Evolutionary conservation across 2,797 vertebrate species (phyloP), one percentile per base, ranked within the genome.

Genomic region (Neosilurus hyrtlii): DNA sequence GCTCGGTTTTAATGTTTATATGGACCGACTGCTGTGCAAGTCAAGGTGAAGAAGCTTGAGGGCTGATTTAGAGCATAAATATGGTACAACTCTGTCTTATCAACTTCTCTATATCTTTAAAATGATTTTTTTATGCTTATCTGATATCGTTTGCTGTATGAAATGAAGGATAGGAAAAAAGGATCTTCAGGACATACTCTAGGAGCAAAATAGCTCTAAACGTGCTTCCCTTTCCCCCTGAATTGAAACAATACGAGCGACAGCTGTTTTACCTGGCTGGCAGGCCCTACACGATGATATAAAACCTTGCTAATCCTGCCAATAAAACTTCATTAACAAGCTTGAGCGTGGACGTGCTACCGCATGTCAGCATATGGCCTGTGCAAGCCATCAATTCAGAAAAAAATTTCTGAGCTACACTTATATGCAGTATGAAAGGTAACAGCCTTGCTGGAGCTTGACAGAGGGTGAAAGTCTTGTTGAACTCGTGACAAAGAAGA

Each of bases 281-380:
- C 89, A 90, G 91, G 90, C 91, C 88, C 89, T 85, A 88, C 85
- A n/a, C 66, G 85, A 89, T 89, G 90, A 91, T 94, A 94, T 94
- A 93, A 95, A 81, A 91, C 87, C 90, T 88, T 86, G 89, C 89
- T 94, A 92, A 93, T 92, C 90, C 90, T 92, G 90, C 91, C 91
- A 92, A 91, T 94, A 93, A 92, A 93, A 91, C 87, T 90, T 89
- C 88, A 89, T 93, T 91, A 92, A 89, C 92, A 92, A 91, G 91
- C 90, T 88, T 87, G 86, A 93, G 86, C 63, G 83, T 89, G 89
- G 92, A 90, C 87, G 91, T 90, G 89, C 89, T 84, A 87, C 89
- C 89, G 86, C 89, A 90, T 91, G 90, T 90, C 91, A 86, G 86
- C 89, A 83, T 83, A 87, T 86, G 86, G 86, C 52, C 51, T 86